phyloP scores from a whole-genome alignment of 2,113 vertebrate genomes.

The Setophaga coronata region DNA sequence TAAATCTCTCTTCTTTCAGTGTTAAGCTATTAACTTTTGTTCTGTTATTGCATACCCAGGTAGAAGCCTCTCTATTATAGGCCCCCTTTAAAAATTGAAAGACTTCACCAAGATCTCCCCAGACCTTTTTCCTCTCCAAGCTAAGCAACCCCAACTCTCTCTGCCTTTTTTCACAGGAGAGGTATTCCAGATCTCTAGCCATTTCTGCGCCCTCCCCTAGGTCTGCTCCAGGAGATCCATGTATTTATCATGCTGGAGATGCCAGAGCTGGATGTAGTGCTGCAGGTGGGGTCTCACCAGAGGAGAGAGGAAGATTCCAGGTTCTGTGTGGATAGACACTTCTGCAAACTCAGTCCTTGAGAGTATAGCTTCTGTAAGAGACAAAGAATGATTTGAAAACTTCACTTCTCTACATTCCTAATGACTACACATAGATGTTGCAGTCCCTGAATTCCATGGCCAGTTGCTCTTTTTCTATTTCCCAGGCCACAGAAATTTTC shows the following conservation, averaged over 20 bases:
- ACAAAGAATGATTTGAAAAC: neutral
- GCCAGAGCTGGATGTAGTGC: neutral
- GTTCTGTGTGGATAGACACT: neutral
- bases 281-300: neutral
- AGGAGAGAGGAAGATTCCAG: neutral
- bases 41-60: neutral
- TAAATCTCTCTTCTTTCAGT: neutral
- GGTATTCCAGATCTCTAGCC: neutral
- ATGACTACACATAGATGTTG: neutral
- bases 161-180: neutral
- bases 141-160: neutral
- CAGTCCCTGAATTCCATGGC: neutral
- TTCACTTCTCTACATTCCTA: neutral
- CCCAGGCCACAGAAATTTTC: neutral
- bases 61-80: neutral
- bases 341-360: neutral
- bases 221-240: neutral
- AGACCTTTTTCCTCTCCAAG: neutral
- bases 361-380: neutral
- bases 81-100: rapidly evolving
- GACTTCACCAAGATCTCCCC: neutral
- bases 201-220: neutral
- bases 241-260: neutral
- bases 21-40: neutral
- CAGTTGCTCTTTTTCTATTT: neutral